A percentile compares a stretch with the other conserved stretches of the same genome.
Evolutionary conservation across 2,888 invertebrate species (phyloP).

Genomic region (Thera obeliscata): DNA sequence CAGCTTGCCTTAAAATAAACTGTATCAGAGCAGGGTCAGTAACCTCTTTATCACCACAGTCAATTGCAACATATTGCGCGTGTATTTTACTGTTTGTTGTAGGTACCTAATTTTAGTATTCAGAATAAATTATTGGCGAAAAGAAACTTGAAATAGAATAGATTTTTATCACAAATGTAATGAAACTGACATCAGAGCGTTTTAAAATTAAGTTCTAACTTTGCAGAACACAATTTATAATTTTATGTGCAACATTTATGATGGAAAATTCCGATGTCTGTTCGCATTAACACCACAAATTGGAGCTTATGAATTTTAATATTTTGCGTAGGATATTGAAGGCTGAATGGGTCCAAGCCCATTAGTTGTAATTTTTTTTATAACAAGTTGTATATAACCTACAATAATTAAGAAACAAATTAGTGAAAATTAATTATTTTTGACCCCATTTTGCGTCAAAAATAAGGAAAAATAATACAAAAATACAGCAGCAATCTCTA

Average conservation of each 20-base stretch:
- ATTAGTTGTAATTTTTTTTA: not conserved
- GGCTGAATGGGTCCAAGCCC: not conserved
- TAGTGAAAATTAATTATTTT: not conserved
- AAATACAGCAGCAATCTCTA: not conserved
- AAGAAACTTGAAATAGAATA: not conserved
- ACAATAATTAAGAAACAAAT: no score
- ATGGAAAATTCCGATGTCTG: slow-evolving; percentile 11
- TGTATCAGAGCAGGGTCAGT: slow-evolving; percentile 46
- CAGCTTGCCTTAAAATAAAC: slow-evolving; percentile 27
- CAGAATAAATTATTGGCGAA: slow-evolving; percentile 5
- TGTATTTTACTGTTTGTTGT: slow-evolving; percentile 6
- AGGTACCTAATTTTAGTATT: slow-evolving; percentile 2
- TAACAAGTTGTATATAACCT: no score
- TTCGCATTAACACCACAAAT: slow-evolving; percentile 7
- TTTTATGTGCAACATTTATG: slow-evolving; percentile 11
- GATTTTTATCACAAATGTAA: no score
- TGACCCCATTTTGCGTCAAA: not conserved
- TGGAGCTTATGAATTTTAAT: slow-evolving; percentile 19
- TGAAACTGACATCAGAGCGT: not conserved
- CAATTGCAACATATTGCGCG: slow-evolving; percentile 14
- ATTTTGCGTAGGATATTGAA: slow-evolving; percentile 17
- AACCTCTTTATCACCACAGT: slow-evolving; percentile 50
- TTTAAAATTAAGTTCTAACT: not conserved
- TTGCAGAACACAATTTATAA: not conserved
- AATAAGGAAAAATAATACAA: slow-evolving; percentile 1